Base-by-base conservation (phyloP, 2,888 invertebrate genomes). In the Crossocerus cetratus region DNA sequence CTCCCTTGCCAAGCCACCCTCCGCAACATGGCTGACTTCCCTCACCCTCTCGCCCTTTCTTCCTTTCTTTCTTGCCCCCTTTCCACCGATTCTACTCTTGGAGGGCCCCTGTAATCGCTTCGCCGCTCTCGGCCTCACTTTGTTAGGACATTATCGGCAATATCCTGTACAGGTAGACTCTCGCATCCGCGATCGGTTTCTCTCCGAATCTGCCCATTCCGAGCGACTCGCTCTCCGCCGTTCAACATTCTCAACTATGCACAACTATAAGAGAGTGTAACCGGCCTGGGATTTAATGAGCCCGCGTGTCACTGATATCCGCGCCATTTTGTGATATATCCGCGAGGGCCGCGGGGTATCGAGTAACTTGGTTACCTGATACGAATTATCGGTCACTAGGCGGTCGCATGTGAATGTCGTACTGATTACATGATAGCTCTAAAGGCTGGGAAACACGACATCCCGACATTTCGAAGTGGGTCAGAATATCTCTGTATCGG, bases 101-200 rank as follows among this genome's bases (percentile, higher is more conserved):
- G 77, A 80, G 78, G 77, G 84, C 83, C 83, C 85, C 82, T 85
- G 82, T 84, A 85, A 85, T 81, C 77, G 81, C 79, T 76, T 82
- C 77, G 74, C 81, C 72, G 65, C 56, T 61, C 58, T 63, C 63
- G 81, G 77, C 75, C 76, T 81, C 86, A 87, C 85, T 88, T 88
- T 88, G 86, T 86, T 78, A 81, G 67, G 74, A 84, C 85, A 88
- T 86, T 87, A 88, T 88, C 87, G 84, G 83, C 83, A 85, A 88
- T 87, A 87, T 73, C 80, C 80, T 82, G 80, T 83, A 84, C 79
- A 83, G 87, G 85, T 87, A 83, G 83, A 14, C 49, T 13, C 2
- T 4, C 49, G n/a, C 3, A 16, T 49, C 49, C 4, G 16, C 4
- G 0, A 16, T 49, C n/a, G 49, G 14, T 0, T 49, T n/a, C 3